Base-by-base conservation (phyloP, 1,140 invertebrate genomes). In the Zaprionus camerounensis region DNA sequence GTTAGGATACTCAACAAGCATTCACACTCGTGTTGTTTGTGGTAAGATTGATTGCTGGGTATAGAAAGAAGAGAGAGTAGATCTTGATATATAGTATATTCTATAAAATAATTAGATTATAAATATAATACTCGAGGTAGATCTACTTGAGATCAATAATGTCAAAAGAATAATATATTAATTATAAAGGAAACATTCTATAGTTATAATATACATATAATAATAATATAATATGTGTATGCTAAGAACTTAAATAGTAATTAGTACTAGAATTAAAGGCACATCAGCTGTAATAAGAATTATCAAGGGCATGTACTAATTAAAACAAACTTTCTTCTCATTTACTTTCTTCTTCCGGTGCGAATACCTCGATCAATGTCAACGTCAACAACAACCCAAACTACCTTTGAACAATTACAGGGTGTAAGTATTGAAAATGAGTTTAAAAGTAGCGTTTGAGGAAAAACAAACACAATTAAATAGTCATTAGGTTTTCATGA, bases 391-490 rank as follows among this genome's bases (percentile, higher is more conserved):
- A 46, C n/a, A 46, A 46, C n/a, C 7, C 15, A 3, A 41, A 41
- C 38, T n/a, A n/a, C 38, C 38, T 41, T 2, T 5, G 13, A 55
- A 68, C 59, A 67, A 58, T 66, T 73, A 63, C 46, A 88, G 84
- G 84, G 84, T 80, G 84, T 88, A 85, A 88, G 84, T 88, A 88
- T 66, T 70, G 65, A 74, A 55, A 59, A 73, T n/a, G 64, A 78
- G 41, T 69, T 61, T 64, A 66, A 79, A 76, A 55, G 51, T 53
- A 38, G n/a, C 38, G 61, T 53, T 77, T 55, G 41, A 17, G 15
- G 66, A 61, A 88, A 84, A 88, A 79, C 84, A 81, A 90, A 84
- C 78, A 88, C 76, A 90, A 88, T 88, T 88, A 88, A 85, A 85
- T 75, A 81, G 62, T 20, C 46, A 51, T 51, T 51, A 51, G 46